Evolutionary conservation across 2,888 invertebrate genomes (phyloP).

Genomic region (Subacronicta megacephala): DNA sequence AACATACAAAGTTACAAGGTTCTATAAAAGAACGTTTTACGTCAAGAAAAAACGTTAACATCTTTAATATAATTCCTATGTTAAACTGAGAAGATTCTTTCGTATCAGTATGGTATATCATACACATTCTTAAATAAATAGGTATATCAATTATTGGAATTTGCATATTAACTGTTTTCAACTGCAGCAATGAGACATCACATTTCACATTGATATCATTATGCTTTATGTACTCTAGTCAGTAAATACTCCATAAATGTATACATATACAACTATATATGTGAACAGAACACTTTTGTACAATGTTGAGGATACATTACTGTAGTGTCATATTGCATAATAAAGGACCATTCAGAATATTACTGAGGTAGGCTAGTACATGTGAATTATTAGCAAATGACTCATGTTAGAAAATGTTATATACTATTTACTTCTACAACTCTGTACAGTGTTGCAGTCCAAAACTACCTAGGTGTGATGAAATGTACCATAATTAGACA

Average conservation of each 20-base stretch:
- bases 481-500: no score
- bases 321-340: neutral
- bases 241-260: neutral
- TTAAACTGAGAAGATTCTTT: no score
- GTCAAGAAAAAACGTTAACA: no score
- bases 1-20: slow-evolving; percentile 1
- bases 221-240: neutral
- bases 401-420: slow-evolving; percentile 7
- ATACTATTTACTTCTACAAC: no score
- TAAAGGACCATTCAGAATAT: slow-evolving; percentile 2
- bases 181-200: neutral
- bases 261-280: neutral
- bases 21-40: neutral
- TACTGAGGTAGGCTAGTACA: slow-evolving; percentile 3
- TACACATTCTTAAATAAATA: no score
- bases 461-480: no score
- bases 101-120: no score
- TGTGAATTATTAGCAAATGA: slow-evolving; percentile 23
- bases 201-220: neutral
- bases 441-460: no score
- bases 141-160: no score
- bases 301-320: neutral
- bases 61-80: no score
- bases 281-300: no score
- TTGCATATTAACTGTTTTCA: neutral